Base-by-base conservation (phyloP, 2,797 vertebrate genomes). In the Smutsia gigantea region DNA sequence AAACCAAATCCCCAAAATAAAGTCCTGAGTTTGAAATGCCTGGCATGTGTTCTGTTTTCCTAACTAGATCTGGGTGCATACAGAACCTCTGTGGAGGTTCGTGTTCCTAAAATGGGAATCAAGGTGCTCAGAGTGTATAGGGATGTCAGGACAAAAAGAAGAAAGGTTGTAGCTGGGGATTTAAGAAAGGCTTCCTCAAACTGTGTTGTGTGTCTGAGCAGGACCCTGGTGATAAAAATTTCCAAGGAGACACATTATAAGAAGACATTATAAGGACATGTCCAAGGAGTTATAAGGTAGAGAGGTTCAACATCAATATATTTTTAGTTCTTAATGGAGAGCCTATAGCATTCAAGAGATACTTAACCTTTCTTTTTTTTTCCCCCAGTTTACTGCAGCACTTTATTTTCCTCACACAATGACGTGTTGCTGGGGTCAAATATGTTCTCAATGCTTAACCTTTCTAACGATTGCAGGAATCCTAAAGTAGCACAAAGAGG, bases 151-250 rank as follows among this genome's bases (percentile, higher is more conserved):
- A 14, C 42, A 46, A 10, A 82, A 46, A 74, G 9, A 37, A 49
- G 37, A 5, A 3, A 21, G 15, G 17, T 10, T 0, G 2, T 15
- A 4, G 4, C 1, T 1, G 8, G 7, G 15, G 25, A 7, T 13
- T 25, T 9, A 4, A 21, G n/a, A 25, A 31, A 61, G 55, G 21
- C 23, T 71, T 42, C 15, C 46, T 27, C 75, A 11, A 53, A 39
- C 34, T 63, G 15, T 2, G 46, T 5, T 37, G 2, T 23, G 46
- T 8, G 53, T 39, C 5, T 14, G 15, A 51, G 12, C 8, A 79
- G 0, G 64, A 81, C 8, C 34, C 21, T 7, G 7, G 5, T 19
- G 4, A 39, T 29, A 31, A 71, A 71, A 69, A n/a, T 23, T 5
- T 71, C 15, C 23, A 21, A 25, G 15, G 53, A 27, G 14, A 31